A percentile compares a stretch with the other conserved stretches of the same genome.
phyloP scores from a whole-genome alignment of 1,140 invertebrate species.

The Trichonephila clavipes region DNA sequence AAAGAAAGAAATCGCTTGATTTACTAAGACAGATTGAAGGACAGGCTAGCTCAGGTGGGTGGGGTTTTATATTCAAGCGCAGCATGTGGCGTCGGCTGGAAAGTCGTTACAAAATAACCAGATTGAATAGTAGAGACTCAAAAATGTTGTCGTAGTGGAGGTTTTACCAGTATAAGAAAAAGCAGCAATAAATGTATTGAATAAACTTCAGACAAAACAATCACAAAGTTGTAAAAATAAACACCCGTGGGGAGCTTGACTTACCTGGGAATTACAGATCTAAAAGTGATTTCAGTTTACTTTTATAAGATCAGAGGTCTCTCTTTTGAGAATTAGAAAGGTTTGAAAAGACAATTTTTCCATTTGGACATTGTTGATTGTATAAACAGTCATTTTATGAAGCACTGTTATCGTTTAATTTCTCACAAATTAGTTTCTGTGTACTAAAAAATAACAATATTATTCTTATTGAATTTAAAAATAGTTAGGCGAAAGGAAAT shows the following conservation, averaged over 20 bases:
- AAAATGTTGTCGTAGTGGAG: background rate
- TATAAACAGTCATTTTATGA: background rate
- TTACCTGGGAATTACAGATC: background rate
- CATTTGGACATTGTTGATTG: background rate
- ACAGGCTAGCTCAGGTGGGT: slow-evolving; percentile 36
- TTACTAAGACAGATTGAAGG: slow-evolving; percentile 67
- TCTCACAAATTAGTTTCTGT: too few species aligned
- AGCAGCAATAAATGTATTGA: background rate
- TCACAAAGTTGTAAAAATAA: slow-evolving; percentile 25
- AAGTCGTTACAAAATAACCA: slow-evolving; percentile 65
- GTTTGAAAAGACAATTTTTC: background rate
- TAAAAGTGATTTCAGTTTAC: background rate
- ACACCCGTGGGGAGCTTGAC: background rate
- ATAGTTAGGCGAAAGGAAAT: too few species aligned
- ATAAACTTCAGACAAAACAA: slow-evolving; percentile 11
- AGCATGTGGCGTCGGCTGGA: slow-evolving; percentile 43
- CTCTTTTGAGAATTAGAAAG: background rate
- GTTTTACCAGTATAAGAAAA: background rate
- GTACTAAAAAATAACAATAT: too few species aligned
- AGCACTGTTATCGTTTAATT: too few species aligned
- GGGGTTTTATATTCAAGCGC: slow-evolving; percentile 53
- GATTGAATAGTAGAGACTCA: slow-evolving; percentile 17
- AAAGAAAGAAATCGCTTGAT: slow-evolving; percentile 57
- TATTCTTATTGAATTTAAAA: too few species aligned
- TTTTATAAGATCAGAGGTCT: background rate